Evolutionary conservation across 2,797 vertebrate genomes (phyloP).

Genomic region (Eleutherodactylus coqui): DNA sequence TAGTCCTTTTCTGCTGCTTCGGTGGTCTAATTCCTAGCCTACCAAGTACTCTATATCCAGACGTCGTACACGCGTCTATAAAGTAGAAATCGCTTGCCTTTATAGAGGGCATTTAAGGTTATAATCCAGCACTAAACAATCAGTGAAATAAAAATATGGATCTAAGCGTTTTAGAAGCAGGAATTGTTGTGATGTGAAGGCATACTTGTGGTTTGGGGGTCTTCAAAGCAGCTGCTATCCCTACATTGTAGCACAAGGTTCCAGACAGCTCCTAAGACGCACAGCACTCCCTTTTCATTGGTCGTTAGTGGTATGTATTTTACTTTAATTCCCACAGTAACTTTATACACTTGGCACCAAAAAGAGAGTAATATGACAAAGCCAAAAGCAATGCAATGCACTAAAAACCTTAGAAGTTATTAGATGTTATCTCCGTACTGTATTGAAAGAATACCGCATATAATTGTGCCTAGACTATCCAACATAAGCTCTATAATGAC

Average conservation of each 20-base stretch:
- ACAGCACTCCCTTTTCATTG: constrained; percentile 37
- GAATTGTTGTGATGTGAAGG: constrained; percentile 55
- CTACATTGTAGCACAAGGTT: constrained; percentile 41
- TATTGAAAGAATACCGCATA: constrained; percentile 5
- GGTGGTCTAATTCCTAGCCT: background rate
- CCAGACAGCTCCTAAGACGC: constrained; percentile 51
- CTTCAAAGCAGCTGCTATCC: constrained; percentile 56
- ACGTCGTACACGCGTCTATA: background rate
- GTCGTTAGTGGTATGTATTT: constrained; percentile 52
- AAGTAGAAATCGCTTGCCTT: constrained; percentile 4
- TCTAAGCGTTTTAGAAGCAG: constrained; percentile 26
- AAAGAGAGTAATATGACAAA: constrained; percentile 36
- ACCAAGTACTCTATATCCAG: background rate
- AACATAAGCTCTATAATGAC: constrained; percentile 3
- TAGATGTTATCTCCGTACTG: constrained; percentile 34
- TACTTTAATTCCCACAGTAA: constrained; percentile 42
- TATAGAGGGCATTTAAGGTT: constrained; percentile 42
- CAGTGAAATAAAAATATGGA: constrained; percentile 30
- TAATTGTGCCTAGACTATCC: constrained; percentile 26
- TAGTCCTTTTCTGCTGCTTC: background rate
- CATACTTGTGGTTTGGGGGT: constrained; percentile 58
- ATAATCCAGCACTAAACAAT: constrained; percentile 25
- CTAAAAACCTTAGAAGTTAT: constrained; percentile 41
- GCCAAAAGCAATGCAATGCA: constrained; percentile 48
- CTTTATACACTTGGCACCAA: constrained; percentile 52